A percentile compares a stretch with the other conserved stretches of the same genome.
Conservation (phyloP, 2,888 invertebrate species). For the Diadromus collaris region DNA sequence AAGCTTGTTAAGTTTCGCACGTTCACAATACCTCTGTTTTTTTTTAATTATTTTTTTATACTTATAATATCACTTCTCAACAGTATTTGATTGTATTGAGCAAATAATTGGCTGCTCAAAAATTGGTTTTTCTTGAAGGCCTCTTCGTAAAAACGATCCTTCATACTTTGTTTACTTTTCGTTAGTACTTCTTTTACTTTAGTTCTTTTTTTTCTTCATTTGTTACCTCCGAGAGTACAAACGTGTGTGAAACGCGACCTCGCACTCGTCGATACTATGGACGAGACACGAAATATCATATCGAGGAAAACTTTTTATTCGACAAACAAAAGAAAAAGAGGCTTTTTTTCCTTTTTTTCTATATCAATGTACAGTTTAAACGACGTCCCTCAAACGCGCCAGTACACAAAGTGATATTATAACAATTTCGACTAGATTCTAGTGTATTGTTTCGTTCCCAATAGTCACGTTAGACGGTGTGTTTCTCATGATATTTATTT, state of each 20-base stretch:
- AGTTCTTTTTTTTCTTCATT: conserved; percentile 2
- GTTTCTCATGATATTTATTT: conserved; percentile 21
- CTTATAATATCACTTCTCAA: conserved; percentile 75
- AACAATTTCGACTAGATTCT: conserved; percentile 76
- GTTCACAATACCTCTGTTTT: conserved; percentile 73
- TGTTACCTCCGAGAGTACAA: conserved; percentile 18
- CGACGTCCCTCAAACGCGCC: conserved; percentile 19
- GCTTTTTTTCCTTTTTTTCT: conserved; percentile 17
- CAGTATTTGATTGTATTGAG: conserved; percentile 76
- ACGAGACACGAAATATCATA: conserved; percentile 32
- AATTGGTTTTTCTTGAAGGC: conserved; percentile 66
- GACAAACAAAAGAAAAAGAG: conserved; percentile 50
- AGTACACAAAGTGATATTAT: conserved; percentile 66
- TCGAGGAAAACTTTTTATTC: conserved; percentile 19
- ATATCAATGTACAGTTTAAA: conserved; percentile 19
- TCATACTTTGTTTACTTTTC: conserved; percentile 7
- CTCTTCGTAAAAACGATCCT: conserved; percentile 64
- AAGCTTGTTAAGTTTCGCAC: conserved; percentile 76
- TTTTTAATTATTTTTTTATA: conserved; percentile 64
- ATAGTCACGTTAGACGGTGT: conserved; percentile 58
- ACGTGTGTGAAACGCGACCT: background rate
- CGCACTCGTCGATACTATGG: conserved; percentile 4
- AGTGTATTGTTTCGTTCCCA: conserved; percentile 64
- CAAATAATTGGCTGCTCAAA: conserved; percentile 73
- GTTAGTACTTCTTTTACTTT: background rate